Evolutionary conservation across 2,888 invertebrate genomes (phyloP).

Genomic region (Acronicta aceris): DNA sequence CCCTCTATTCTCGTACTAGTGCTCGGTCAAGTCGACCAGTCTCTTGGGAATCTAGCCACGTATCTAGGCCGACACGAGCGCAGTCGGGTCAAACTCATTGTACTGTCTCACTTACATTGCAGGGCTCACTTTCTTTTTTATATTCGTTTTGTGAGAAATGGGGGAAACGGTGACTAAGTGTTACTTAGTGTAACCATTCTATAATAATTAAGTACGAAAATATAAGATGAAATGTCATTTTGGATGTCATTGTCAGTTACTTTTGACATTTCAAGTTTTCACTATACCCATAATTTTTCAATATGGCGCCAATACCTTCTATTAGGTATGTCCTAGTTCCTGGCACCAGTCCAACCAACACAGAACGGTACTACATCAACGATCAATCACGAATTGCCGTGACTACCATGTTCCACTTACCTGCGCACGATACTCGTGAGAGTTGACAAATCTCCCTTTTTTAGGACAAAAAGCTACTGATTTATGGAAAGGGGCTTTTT

Average conservation of each 20-base stretch:
- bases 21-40: constrained; percentile 1
- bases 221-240: no score
- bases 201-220: no score
- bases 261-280: no score
- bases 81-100: constrained; percentile 36
- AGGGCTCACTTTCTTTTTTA: constrained; percentile 52
- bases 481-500: background rate
- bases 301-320: background rate
- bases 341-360: constrained; percentile 32
- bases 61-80: constrained; percentile 46
- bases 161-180: background rate
- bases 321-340: background rate
- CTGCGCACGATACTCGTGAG: constrained; percentile 35
- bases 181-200: background rate
- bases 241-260: no score
- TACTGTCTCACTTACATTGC: constrained; percentile 44
- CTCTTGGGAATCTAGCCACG: constrained; percentile 29
- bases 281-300: no score
- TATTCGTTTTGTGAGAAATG: constrained; percentile 21
- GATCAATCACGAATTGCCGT: constrained; percentile 45
- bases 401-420: constrained; percentile 39
- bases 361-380: constrained; percentile 33
- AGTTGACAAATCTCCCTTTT: constrained; percentile 16
- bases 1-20: constrained; percentile 7
- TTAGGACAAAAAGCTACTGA: constrained; percentile 9